Evolutionary conservation across 2,113 vertebrate species (phyloP).

Genomic region (Pipra filicauda): DNA sequence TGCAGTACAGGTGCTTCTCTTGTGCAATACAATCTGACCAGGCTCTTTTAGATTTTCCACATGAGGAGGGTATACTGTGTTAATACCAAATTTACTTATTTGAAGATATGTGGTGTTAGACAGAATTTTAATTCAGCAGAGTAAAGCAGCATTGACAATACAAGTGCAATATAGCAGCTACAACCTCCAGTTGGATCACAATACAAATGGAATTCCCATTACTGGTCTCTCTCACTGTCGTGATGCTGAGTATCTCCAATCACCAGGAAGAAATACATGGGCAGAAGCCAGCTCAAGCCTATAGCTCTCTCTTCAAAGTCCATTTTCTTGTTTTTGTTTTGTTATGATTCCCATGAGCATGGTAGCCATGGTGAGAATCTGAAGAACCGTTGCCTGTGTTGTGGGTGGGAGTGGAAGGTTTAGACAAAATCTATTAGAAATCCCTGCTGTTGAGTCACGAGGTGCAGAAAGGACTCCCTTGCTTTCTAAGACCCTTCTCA

Average conservation of each 20-base stretch:
- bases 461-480: no score
- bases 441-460: no score
- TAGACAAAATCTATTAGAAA: no score
- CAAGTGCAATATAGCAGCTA: background rate
- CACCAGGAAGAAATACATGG: accelerated
- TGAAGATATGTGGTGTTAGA: background rate
- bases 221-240: background rate
- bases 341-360: background rate
- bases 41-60: background rate
- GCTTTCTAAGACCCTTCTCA: no score
- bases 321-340: background rate
- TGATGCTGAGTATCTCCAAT: background rate
- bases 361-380: background rate
- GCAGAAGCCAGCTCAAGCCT: background rate
- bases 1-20: background rate
- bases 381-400: accelerated
- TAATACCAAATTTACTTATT: background rate
- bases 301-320: background rate
- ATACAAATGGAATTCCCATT: accelerated
- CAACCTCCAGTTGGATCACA: background rate
- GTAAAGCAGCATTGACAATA: background rate
- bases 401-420: no score
- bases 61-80: background rate
- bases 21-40: background rate
- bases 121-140: background rate